phyloP scores from a whole-genome alignment of 2,113 vertebrate species.

The Equus quagga region DNA sequence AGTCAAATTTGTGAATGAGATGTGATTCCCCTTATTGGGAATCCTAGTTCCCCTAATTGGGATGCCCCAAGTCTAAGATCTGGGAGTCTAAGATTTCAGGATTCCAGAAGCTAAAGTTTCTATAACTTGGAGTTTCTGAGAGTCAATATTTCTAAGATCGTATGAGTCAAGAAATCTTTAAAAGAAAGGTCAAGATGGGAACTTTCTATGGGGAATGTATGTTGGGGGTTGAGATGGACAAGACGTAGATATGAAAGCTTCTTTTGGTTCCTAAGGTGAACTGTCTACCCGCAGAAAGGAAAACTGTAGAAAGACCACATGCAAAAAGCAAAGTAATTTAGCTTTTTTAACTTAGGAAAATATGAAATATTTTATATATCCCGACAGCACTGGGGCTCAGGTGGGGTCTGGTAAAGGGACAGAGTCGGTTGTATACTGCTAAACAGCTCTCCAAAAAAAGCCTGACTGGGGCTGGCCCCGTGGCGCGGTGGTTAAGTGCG shows the following conservation, averaged over 20 bases:
- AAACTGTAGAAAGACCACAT: background rate
- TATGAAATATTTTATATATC: background rate
- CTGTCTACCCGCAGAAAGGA: background rate
- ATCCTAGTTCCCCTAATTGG: background rate
- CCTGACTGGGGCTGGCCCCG: too few species aligned
- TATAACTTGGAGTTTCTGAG: background rate
- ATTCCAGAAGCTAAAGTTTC: background rate
- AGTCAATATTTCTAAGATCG: background rate
- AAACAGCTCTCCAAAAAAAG: background rate
- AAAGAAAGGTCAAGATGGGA: background rate
- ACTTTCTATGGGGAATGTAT: background rate
- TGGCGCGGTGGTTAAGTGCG: too few species aligned
- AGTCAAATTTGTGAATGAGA: background rate
- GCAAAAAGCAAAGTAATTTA: background rate
- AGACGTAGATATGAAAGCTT: background rate
- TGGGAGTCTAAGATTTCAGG: background rate
- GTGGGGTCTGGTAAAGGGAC: background rate
- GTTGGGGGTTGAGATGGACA: background rate
- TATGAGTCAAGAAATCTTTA: background rate
- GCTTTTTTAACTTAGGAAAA: slow-evolving; percentile 33
- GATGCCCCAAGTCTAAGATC: background rate
- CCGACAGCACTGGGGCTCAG: background rate
- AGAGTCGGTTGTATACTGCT: background rate
- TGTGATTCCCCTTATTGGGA: background rate
- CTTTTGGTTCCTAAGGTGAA: background rate